phyloP scores from a whole-genome alignment of 1,140 invertebrate species.

The Scaptomyza pallida region DNA sequence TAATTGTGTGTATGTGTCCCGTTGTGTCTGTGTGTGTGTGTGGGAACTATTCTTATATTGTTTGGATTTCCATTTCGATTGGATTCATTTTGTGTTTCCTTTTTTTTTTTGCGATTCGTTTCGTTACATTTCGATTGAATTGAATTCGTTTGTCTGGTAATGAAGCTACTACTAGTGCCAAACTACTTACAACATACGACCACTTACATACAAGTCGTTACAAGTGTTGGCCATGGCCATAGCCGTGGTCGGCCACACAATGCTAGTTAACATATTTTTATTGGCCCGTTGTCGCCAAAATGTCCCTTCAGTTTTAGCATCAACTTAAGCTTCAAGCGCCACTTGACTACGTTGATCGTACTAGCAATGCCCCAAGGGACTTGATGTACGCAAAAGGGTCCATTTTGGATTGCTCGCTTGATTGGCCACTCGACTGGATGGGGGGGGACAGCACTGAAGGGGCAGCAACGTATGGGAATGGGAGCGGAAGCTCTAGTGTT shows the following conservation, averaged over 20 bases:
- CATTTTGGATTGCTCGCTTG: constrained; percentile 64
- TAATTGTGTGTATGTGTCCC: constrained; percentile 58
- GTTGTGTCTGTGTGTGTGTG: constrained; percentile 9
- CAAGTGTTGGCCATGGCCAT: constrained; percentile 19
- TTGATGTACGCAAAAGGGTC: background rate
- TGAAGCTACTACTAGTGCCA: constrained; percentile 44
- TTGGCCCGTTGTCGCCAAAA: constrained; percentile 65
- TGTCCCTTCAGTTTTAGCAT: constrained; percentile 45
- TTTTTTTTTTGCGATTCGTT: constrained; percentile 38
- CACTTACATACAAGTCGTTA: too few relatives aligned
- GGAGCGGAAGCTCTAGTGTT: background rate
- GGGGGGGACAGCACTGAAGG: too few relatives aligned
- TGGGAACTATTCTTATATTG: constrained; percentile 33
- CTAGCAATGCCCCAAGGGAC: background rate
- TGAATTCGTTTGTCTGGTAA: constrained; percentile 65
- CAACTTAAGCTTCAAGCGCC: constrained; percentile 33
- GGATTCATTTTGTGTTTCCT: constrained; percentile 35
- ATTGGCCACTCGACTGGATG: constrained; percentile 33
- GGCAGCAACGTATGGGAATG: background rate
- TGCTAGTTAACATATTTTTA: constrained; percentile 73
- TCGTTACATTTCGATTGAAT: constrained; percentile 25
- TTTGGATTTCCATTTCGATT: constrained; percentile 45
- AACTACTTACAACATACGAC: too few relatives aligned
- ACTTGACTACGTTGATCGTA: constrained; percentile 10
- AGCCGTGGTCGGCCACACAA: constrained; percentile 16